phyloP scores from a whole-genome alignment of 2,888 invertebrate genomes.

The Sarcophaga rosellei region DNA sequence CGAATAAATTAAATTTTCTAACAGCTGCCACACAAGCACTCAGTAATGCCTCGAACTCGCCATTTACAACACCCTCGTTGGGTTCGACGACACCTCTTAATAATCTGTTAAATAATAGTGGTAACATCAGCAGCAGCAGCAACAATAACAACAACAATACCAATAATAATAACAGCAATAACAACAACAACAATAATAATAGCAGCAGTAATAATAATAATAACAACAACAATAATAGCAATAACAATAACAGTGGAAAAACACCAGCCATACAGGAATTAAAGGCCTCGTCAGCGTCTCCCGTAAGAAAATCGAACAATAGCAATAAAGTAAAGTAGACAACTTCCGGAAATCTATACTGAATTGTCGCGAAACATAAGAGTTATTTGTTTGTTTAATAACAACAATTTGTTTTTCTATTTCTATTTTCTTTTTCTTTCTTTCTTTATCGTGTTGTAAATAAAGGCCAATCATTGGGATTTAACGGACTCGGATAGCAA shows the following conservation, averaged over 20 bases:
- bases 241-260: slow-evolving; percentile 69
- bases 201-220: slow-evolving; percentile 49
- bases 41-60: slow-evolving; percentile 71
- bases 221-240: slow-evolving; percentile 53
- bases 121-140: slow-evolving; percentile 56
- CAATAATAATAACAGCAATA: slow-evolving; percentile 63
- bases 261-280: slow-evolving; percentile 81
- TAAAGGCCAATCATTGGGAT: slow-evolving; percentile 83
- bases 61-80: slow-evolving; percentile 74
- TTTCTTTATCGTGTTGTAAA: slow-evolving; percentile 1
- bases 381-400: no score
- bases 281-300: slow-evolving; percentile 80
- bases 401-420: slow-evolving; percentile 14
- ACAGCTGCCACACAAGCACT: slow-evolving; percentile 73
- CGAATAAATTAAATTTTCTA: slow-evolving; percentile 73
- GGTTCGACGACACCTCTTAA: slow-evolving; percentile 72
- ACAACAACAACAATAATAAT: slow-evolving; percentile 57
- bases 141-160: slow-evolving; percentile 64
- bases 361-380: slow-evolving; percentile 70
- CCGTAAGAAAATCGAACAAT: slow-evolving; percentile 80
- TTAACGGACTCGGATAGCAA: slow-evolving; percentile 82
- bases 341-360: slow-evolving; percentile 71
- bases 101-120: slow-evolving; percentile 55
- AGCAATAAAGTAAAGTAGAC: slow-evolving; percentile 78
- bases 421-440: slow-evolving; percentile 12